Percentiles rank a stretch among this genome's conserved stretches.
These are phyloP conservation scores for Eristalis tenax DNA, from an alignment of 2,888 invertebrate species.

Conservation along the genomic window DNA sequence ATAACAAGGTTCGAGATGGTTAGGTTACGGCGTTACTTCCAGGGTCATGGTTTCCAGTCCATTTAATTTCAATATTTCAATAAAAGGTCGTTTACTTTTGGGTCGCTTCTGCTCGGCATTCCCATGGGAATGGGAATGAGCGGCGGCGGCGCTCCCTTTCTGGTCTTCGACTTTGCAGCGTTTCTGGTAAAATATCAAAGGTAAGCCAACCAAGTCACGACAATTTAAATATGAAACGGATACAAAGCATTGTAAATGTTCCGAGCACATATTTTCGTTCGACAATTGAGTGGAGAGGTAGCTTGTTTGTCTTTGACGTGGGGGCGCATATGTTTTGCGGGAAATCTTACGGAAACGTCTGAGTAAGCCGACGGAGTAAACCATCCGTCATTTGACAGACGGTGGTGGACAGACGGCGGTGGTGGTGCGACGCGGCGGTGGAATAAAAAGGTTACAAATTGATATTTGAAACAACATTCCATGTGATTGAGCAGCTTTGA, in stretches of 20 bases:
- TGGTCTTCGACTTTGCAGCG: neutral
- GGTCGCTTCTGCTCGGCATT: neutral
- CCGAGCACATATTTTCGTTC: neutral
- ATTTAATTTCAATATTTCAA: conserved; percentile 2
- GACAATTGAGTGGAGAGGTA: neutral
- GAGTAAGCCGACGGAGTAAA: neutral
- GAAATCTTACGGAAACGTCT: neutral
- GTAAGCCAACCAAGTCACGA: neutral
- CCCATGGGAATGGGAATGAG: neutral
- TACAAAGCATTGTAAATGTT: neutral
- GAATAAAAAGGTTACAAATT: too few species aligned
- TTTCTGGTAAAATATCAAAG: neutral
- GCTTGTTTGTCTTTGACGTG: neutral
- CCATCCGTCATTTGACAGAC: neutral
- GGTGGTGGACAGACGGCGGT: neutral
- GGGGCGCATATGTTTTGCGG: neutral
- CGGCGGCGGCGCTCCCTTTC: neutral
- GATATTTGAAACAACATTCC: too few species aligned
- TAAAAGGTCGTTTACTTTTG: conserved; percentile 3
- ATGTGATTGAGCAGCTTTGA: too few species aligned
- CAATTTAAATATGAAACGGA: neutral
- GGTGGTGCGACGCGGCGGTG: too few species aligned
- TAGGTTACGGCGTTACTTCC: neutral
- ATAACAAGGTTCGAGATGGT: neutral
- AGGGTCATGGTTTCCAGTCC: neutral